Conservation (phyloP, 2,797 vertebrate genomes). For the Paedocypris micromegethes region DNA sequence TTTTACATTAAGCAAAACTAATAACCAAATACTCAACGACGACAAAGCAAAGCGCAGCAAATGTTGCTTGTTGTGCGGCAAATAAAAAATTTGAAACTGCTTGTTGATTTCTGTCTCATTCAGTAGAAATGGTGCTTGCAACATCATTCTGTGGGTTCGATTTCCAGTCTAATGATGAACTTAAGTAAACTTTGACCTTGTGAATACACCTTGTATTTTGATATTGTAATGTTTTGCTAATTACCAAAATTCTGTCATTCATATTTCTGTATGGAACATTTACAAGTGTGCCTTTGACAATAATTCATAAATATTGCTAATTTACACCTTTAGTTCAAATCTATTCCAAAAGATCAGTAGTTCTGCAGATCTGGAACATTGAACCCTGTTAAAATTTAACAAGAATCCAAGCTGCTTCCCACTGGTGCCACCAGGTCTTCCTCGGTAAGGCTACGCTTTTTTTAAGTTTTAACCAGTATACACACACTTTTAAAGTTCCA, state of each 20-base stretch:
- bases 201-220: too few species aligned
- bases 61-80: conserved; percentile 61
- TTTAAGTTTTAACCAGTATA: background rate
- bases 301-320: background rate
- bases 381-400: conserved; percentile 31
- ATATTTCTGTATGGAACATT: too few species aligned
- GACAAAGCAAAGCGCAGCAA: conserved; percentile 48
- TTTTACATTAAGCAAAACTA: conserved; percentile 43
- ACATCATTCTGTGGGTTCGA: too few species aligned
- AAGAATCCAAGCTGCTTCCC: conserved; percentile 1
- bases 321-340: background rate
- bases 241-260: too few species aligned
- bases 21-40: conserved; percentile 51
- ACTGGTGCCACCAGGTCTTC: background rate
- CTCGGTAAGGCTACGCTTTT: conserved; percentile 14
- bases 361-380: conserved; percentile 7
- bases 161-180: too few species aligned
- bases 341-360: background rate
- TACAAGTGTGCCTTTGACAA: background rate
- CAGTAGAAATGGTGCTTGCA: too few species aligned
- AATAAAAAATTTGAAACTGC: conserved; percentile 55
- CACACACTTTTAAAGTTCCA: too few species aligned
- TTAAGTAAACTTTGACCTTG: too few species aligned
- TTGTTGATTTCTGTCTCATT: conserved; percentile 3
- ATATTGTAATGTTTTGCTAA: too few species aligned